Evolutionary conservation across 2,888 invertebrate genomes (phyloP).

Genomic region (Caenorhabditis wallacei): DNA sequence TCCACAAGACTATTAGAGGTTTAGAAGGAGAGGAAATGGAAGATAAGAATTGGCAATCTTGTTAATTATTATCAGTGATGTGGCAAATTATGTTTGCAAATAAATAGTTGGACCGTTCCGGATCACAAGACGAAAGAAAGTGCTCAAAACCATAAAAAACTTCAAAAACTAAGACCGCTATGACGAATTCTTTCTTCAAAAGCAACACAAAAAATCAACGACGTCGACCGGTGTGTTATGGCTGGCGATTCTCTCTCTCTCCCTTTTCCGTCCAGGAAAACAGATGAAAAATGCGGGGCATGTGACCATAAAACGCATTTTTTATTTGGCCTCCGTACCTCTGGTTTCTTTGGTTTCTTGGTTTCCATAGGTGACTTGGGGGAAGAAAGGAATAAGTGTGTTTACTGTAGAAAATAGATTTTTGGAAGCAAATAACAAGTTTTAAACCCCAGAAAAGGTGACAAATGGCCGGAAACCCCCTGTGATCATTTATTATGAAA

Average conservation of each 20-base stretch:
- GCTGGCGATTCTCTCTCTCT: conserved; percentile 47
- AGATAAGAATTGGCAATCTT: conserved; percentile 30
- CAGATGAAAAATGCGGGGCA: conserved; percentile 63
- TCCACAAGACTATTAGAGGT: conserved; percentile 24
- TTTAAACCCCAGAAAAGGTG: too few species aligned
- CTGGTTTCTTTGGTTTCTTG: conserved; percentile 9
- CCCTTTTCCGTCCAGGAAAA: conserved; percentile 52
- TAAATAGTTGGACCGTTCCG: too few species aligned
- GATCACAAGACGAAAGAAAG: background rate
- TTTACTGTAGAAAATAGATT: conserved; percentile 1
- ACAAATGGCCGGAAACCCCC: too few species aligned
- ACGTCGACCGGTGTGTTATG: conserved; percentile 45
- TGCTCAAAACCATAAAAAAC: conserved; percentile 5
- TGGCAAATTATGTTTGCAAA: too few species aligned
- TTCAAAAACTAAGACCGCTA: conserved; percentile 44
- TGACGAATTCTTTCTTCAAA: conserved; percentile 60
- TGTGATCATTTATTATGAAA: conserved; percentile 33
- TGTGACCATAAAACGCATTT: conserved; percentile 55
- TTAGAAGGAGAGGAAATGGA: conserved; percentile 14
- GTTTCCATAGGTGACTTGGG: conserved; percentile 33
- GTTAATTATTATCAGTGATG: conserved; percentile 43
- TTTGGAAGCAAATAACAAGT: conserved; percentile 1
- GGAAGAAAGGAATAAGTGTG: background rate
- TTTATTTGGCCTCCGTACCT: conserved; percentile 42
- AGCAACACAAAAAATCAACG: conserved; percentile 28